Evolutionary conservation across 2,888 invertebrate species (phyloP), one percentile per base, ranked within the genome.

Genomic region (Scaptomyza cyrtandrae): DNA sequence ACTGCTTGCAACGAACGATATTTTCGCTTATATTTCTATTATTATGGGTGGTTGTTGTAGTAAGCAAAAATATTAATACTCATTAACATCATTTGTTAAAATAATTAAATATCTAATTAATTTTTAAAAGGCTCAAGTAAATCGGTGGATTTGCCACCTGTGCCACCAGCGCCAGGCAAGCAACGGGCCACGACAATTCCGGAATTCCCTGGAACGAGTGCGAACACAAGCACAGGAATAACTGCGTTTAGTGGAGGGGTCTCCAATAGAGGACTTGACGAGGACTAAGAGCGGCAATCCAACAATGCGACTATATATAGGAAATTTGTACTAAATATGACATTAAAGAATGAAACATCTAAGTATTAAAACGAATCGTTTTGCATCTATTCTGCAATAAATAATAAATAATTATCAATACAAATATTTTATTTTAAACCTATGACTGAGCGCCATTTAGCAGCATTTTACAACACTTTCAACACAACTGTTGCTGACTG

Each of bases 31-130:
- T 55, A 50, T 63, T 27, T 55, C 13, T 39, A 53, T 43, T 43
- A 75, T 49, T 59, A 88, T 88, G 88, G 88, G 88, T 69, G 53
- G 81, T 72, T 88, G 88, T 73, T 89, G 53, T 39, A 78, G 88
- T 88, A 74, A 88, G 88, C 55, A 33, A 46, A 35, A 44, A 19
- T 6, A 19, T 27, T 1, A 11, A 52, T 37, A 27, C 2, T 4
- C 37, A n/a, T 44, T 14, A 29, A 14, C 6, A 31, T 45, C 46
- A 27, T 37, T 45, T 45, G 33, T 31, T 43, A 31, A 57, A 62
- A 54, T 55, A 65, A 60, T 41, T 31, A 1, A n/a, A 33, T 27
- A 13, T 35, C 0, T 55, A 35, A 63, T 13, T 59, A 6, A 29
- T 59, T 37, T 59, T 14, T 44, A 49, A 27, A n/a, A 84, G 88